Percentiles rank a stretch among this genome's conserved stretches.
Evolutionary conservation across 2,888 invertebrate species (phyloP).

Genomic region (Xylophagus ater): DNA sequence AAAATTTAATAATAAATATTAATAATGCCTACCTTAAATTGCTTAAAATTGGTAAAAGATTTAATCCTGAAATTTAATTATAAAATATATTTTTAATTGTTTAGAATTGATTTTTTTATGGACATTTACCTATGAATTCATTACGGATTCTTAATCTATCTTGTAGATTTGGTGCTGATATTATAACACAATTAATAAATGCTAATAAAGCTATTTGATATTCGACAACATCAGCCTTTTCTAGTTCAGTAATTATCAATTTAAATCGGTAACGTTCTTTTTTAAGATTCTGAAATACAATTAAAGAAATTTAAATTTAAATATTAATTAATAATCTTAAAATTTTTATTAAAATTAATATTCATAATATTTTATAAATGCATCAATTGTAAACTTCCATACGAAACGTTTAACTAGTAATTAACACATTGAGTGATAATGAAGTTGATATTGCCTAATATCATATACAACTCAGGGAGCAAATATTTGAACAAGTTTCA

Average conservation of each 20-base stretch:
- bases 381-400: too few relatives aligned
- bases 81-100: too few relatives aligned
- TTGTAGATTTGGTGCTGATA: constrained; percentile 74
- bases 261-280: constrained; percentile 80
- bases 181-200: constrained; percentile 92
- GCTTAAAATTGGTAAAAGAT: constrained; percentile 73
- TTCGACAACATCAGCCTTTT: constrained; percentile 65
- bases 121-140: constrained; percentile 80
- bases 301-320: constrained; percentile 11
- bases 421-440: too few relatives aligned
- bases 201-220: constrained; percentile 88
- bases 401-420: too few relatives aligned
- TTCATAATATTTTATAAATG: too few relatives aligned
- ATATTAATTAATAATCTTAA: too few relatives aligned
- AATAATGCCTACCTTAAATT: constrained; percentile 62
- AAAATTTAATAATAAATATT: too few relatives aligned
- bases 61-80: constrained; percentile 58
- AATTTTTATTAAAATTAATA: too few relatives aligned
- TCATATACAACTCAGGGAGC: too few relatives aligned
- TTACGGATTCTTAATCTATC: constrained; percentile 82
- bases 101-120: constrained; percentile 3
- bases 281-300: constrained; percentile 58
- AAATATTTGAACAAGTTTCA: too few relatives aligned
- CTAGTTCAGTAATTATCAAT: constrained; percentile 79
- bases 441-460: too few relatives aligned